Percentiles rank a stretch among this genome's conserved stretches.
Evolutionary conservation across 2,888 invertebrate species (phyloP).

Genomic region (Proisotoma minuta): DNA sequence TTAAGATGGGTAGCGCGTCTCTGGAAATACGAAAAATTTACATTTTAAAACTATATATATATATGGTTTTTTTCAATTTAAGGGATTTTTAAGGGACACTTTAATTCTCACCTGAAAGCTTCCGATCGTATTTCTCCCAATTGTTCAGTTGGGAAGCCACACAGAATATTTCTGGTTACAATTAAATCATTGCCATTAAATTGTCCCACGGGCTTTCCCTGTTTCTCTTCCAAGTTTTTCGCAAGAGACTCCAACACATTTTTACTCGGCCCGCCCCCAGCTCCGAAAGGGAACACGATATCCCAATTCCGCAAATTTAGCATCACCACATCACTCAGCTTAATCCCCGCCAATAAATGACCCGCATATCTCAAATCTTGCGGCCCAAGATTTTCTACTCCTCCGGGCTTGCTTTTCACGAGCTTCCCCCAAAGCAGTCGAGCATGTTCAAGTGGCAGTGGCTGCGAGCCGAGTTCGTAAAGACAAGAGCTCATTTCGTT

Average conservation of each 20-base stretch:
- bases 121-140: constrained; percentile 26
- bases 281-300: constrained; percentile 37
- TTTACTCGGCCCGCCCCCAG: constrained; percentile 37
- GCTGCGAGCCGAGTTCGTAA: constrained; percentile 40
- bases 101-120: constrained; percentile 26
- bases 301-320: constrained; percentile 38
- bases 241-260: constrained; percentile 42
- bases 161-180: constrained; percentile 37
- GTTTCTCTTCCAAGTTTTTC: constrained; percentile 27
- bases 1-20: not conserved
- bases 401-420: constrained; percentile 15
- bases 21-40: too few relatives aligned
- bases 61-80: too few relatives aligned
- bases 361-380: constrained; percentile 30
- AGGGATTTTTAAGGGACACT: too few relatives aligned
- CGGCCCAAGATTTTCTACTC: constrained; percentile 13
- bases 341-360: constrained; percentile 38
- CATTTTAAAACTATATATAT: too few relatives aligned
- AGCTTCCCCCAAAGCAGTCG: constrained; percentile 39
- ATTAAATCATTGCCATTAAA: constrained; percentile 31
- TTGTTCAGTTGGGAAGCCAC: constrained; percentile 35
- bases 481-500: constrained; percentile 37
- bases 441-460: constrained; percentile 27
- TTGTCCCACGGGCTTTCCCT: constrained; percentile 23
- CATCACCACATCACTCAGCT: constrained; percentile 31